Evolutionary conservation across 2,113 vertebrate genomes (phyloP).

Genomic region (Pelobates fuscus): DNA sequence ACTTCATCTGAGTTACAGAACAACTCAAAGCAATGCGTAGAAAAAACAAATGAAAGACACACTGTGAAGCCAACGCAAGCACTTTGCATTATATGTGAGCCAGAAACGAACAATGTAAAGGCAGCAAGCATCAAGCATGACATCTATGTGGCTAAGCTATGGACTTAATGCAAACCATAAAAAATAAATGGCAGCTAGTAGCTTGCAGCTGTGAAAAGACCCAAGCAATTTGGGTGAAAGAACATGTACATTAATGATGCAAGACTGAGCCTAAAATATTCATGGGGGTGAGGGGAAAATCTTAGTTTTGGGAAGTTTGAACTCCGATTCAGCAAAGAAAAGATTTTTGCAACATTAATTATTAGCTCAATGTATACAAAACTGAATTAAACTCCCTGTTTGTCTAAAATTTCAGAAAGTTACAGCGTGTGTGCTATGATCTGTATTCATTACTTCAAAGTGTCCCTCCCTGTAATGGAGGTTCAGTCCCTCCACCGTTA

Average conservation of each 20-base stretch:
- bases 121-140: background rate
- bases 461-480: too few species aligned
- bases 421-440: too few species aligned
- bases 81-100: background rate
- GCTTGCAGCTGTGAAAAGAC: slow-evolving; percentile 34
- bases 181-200: slow-evolving; percentile 37
- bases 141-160: background rate
- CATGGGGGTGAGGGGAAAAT: slow-evolving; percentile 4
- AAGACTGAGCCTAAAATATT: slow-evolving; percentile 35
- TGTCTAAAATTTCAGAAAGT: too few species aligned
- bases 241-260: slow-evolving; percentile 37
- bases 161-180: slow-evolving; percentile 38
- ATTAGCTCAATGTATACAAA: too few species aligned
- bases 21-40: too few species aligned
- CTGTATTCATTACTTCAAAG: too few species aligned
- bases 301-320: background rate
- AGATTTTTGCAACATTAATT: too few species aligned
- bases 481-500: too few species aligned
- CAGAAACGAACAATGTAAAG: background rate
- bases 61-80: background rate
- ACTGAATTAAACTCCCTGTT: too few species aligned
- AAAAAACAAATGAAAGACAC: too few species aligned
- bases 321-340: too few species aligned
- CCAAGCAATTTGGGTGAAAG: slow-evolving; percentile 36
- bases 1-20: too few species aligned